Conservation (phyloP, 2,888 invertebrate genomes). For the Pheosia tremula region DNA sequence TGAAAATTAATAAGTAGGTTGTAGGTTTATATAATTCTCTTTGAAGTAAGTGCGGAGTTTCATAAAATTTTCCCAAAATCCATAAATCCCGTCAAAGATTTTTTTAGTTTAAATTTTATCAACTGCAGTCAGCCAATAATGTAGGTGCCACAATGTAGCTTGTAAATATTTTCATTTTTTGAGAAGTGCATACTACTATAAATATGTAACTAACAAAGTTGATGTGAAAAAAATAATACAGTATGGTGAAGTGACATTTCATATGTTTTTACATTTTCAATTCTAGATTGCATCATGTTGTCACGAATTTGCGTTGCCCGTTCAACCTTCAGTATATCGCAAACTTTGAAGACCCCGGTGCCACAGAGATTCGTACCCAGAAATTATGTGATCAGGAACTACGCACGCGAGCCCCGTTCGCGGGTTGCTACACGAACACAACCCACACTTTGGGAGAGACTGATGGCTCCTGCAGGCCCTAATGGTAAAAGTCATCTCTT, state of each 20-base stretch:
- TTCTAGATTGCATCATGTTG: constrained; percentile 71
- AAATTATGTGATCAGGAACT: constrained; percentile 81
- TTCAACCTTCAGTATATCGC: constrained; percentile 61
- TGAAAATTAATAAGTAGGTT: constrained; percentile 1
- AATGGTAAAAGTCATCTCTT: constrained; percentile 83
- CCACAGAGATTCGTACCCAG: constrained; percentile 74
- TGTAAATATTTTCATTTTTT: too few relatives aligned
- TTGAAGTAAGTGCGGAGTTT: constrained; percentile 11
- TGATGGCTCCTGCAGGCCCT: constrained; percentile 91
- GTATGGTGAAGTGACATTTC: too few relatives aligned
- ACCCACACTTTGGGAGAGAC: constrained; percentile 87
- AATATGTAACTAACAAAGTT: too few relatives aligned
- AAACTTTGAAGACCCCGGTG: constrained; percentile 68
- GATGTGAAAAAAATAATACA: too few relatives aligned
- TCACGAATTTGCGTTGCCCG: constrained; percentile 77
- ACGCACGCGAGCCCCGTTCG: constrained; percentile 80
- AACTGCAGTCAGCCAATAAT: constrained; percentile 2
- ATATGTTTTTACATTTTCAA: constrained; percentile 11
- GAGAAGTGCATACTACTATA: too few relatives aligned
- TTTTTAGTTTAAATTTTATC: not conserved
- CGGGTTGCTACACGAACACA: constrained; percentile 70
- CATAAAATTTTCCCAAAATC: not conserved
- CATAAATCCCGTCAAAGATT: not conserved
- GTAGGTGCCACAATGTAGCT: not conserved
- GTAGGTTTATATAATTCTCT: too few relatives aligned